Conservation (phyloP, 64 coral and sea anemone species). For the Actinia equina region DNA sequence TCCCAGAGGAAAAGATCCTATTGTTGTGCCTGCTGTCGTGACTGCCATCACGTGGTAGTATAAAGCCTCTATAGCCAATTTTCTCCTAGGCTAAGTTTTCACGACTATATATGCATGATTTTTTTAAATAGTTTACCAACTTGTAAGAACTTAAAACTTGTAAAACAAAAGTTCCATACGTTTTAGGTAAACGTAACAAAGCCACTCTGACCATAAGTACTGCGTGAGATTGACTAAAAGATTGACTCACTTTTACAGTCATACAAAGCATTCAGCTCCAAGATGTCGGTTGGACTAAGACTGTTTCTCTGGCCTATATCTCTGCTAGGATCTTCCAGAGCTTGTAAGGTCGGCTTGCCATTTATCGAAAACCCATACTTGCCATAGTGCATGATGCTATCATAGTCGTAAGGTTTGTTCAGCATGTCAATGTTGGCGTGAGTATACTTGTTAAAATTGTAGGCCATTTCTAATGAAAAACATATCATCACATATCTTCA, state of each 20-base stretch:
- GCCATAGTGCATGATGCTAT: constrained; percentile 58
- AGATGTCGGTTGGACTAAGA: constrained; percentile 35
- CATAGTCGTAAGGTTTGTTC: constrained; percentile 45
- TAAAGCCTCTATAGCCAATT: too few species aligned
- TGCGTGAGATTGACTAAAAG: background rate
- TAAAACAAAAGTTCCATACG: too few species aligned
- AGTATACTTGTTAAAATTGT: constrained; percentile 51
- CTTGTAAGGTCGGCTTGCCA: constrained; percentile 31
- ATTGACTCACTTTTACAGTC: constrained; percentile 47
- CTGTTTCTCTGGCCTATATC: constrained; percentile 33
- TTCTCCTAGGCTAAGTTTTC: too few species aligned
- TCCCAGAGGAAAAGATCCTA: too few species aligned
- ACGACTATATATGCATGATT: too few species aligned
- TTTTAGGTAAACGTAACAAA: too few species aligned
- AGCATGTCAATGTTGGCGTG: constrained; percentile 35
- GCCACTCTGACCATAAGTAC: too few species aligned
- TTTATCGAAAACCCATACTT: constrained; percentile 52
- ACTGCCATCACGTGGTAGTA: too few species aligned
- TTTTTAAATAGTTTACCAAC: too few species aligned
- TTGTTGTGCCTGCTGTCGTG: too few species aligned
- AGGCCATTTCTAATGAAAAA: constrained; percentile 17
- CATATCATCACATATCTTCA: too few species aligned
- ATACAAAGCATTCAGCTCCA: constrained; percentile 52
- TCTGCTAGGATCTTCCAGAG: constrained; percentile 41
- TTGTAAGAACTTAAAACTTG: too few species aligned